Base-by-base conservation (phyloP, 1,140 invertebrate species). In the Carposina sasakii region DNA sequence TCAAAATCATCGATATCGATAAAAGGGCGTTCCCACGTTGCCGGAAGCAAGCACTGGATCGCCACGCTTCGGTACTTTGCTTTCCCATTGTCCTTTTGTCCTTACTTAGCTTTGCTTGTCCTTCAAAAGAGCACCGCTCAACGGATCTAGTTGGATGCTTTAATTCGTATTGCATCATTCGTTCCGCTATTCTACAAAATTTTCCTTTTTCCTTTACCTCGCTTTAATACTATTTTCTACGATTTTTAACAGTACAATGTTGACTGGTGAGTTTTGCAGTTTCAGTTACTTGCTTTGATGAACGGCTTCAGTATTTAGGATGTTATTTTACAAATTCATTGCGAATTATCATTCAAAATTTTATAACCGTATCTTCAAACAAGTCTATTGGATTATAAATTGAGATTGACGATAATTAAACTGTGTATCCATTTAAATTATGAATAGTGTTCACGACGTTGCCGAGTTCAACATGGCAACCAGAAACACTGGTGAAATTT, bases 71-170 rank as follows among this genome's bases (percentile, higher is more conserved):
- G 66, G 67, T 76, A 74, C 71, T 76, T 64, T 67, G 60, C 62
- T 71, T 68, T 71, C 72, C 71, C 54, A 68, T 72, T 66, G 73
- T 76, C 72, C 68, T 74, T 33, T 81, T 79, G 76, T 77, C 70
- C 65, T 54, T 71, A 66, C 63, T 71, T 68, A 65, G 61, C 65
- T 57, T 61, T 65, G 65, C 74, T 67, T 68, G 61, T 43, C 63
- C 63, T 44, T 67, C 54, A 67, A 76, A 68, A 71, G 72, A 73
- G 63, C 66, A 59, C 48, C 58, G 56, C 63, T 67, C 54, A 60
- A 67, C 54, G 54, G 63, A 66, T 71, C 63, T 71, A 72, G 65
- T 76, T 76, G 67, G 65, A 52, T 60, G 63, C 68, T 61, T 73
- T 71, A 67, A 73, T 75, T 72, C 53, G 60, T 69, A 68, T 73